phyloP scores from a whole-genome alignment of 2,113 vertebrate genomes.

The Chitala chitala region DNA sequence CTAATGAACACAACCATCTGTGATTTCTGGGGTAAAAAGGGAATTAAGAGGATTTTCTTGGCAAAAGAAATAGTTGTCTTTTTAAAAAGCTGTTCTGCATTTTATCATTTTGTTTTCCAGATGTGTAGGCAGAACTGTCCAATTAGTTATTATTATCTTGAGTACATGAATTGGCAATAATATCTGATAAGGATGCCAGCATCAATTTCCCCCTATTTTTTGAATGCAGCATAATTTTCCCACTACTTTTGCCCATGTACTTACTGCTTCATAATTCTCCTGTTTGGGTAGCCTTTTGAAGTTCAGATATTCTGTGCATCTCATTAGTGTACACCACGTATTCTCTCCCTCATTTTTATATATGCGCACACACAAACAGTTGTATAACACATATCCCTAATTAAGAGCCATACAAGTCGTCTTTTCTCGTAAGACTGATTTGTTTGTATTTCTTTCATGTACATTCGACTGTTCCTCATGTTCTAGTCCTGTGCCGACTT shows the following conservation, averaged over 20 bases:
- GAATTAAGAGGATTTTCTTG: background rate
- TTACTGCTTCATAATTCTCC: background rate
- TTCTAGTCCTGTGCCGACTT: too few species aligned
- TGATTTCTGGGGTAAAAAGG: background rate
- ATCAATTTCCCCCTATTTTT: constrained; percentile 22
- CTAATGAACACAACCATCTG: background rate
- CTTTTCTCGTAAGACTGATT: too few species aligned
- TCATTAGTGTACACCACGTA: background rate
- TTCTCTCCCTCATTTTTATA: background rate
- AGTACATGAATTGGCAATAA: constrained; percentile 38
- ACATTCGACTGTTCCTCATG: too few species aligned
- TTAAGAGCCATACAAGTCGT: too few species aligned
- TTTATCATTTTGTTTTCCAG: constrained; percentile 17
- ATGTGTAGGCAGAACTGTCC: constrained; percentile 30
- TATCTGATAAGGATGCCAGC: constrained; percentile 28
- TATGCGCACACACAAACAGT: too few species aligned
- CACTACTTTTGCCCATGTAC: background rate
- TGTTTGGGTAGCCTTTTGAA: background rate
- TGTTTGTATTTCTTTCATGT: too few species aligned
- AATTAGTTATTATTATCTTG: constrained; percentile 36
- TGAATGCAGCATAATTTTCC: background rate
- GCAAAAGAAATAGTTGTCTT: background rate
- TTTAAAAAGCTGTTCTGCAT: constrained; percentile 4
- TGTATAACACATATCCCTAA: too few species aligned
- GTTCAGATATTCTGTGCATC: background rate